Evolutionary conservation across 2,113 vertebrate species (phyloP).

Genomic region (Peucedramus taeniatus): DNA sequence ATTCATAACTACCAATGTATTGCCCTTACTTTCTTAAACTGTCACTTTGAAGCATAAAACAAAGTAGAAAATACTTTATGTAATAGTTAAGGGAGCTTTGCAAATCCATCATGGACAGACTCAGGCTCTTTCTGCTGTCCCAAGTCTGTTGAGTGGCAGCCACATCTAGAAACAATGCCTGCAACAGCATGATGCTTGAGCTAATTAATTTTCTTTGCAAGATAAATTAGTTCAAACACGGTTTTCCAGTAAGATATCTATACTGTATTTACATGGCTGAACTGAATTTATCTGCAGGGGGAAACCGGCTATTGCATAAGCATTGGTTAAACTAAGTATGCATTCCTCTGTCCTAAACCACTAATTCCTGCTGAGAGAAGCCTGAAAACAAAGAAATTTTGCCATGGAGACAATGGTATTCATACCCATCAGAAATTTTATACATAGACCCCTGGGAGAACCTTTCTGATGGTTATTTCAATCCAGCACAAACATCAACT

Average conservation of each 20-base stretch:
- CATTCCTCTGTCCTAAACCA: background rate
- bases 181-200: background rate
- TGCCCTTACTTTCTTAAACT: background rate
- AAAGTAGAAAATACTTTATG: background rate
- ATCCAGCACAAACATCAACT: background rate
- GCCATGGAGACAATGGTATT: background rate
- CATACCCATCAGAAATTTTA: background rate
- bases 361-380: background rate
- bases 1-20: background rate
- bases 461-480: background rate
- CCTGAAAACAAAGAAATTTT: background rate
- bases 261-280: background rate
- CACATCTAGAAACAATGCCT: background rate
- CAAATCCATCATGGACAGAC: background rate
- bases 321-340: background rate
- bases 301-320: background rate
- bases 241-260: background rate
- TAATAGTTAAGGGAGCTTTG: background rate
- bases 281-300: background rate
- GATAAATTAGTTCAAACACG: background rate
- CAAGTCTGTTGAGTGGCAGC: background rate
- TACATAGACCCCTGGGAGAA: rapidly evolving
- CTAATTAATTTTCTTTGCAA: background rate
- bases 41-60: background rate
- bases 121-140: background rate